Evolutionary conservation across 2,113 vertebrate genomes (phyloP).

Genomic region (Potamarius usumacintae): DNA sequence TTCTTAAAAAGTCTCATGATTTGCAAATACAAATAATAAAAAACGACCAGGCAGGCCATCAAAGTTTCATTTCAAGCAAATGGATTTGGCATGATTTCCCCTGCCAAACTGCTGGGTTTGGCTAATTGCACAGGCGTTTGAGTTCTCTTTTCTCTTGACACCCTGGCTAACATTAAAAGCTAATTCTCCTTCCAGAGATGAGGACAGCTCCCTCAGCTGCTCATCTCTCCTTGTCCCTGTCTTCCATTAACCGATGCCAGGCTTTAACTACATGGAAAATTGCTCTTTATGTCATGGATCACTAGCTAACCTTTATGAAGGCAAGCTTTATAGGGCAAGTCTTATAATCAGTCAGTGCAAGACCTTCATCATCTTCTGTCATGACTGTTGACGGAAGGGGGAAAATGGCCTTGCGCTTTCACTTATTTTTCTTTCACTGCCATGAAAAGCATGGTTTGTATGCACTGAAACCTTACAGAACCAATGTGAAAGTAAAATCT

Average conservation of each 20-base stretch:
- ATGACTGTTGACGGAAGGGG: conserved; percentile 16
- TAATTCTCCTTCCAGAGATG: conserved; percentile 39
- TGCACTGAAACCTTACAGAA: not conserved
- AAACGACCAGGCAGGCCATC: not conserved
- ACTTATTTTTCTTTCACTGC: conserved; percentile 24
- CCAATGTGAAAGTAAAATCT: not conserved
- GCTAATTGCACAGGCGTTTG: conserved; percentile 10
- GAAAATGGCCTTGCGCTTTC: conserved; percentile 36
- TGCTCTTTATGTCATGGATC: conserved; percentile 55
- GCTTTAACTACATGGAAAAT: conserved; percentile 57
- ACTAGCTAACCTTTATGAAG: conserved; percentile 56
- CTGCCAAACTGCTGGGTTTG: not conserved
- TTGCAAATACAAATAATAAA: not conserved
- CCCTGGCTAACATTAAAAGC: conserved; percentile 38
- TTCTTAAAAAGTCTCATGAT: not conserved
- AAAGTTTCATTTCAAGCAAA: conserved; percentile 23
- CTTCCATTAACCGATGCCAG: conserved; percentile 52
- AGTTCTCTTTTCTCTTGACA: conserved; percentile 14
- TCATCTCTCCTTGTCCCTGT: conserved; percentile 27
- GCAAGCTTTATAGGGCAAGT: conserved; percentile 31
- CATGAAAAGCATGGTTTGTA: conserved; percentile 1
- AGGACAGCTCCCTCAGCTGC: conserved; percentile 35
- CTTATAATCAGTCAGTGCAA: conserved; percentile 53
- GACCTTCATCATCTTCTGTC: conserved; percentile 28
- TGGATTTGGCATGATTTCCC: conserved; percentile 34